Conservation (phyloP, 2,888 invertebrate species). For the Cataglyphis rosenhaueri region DNA sequence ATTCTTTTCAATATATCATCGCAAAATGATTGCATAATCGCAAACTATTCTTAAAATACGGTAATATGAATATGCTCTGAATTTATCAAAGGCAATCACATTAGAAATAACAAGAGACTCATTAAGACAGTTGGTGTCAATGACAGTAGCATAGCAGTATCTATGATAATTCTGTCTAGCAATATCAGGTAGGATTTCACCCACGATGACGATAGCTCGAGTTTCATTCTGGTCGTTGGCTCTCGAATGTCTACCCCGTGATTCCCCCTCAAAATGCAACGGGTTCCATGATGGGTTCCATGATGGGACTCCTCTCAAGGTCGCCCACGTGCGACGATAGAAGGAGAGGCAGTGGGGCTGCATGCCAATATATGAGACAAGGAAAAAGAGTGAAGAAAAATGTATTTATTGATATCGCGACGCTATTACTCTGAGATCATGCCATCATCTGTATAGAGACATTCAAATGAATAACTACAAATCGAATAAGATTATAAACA, state of each 20-base stretch:
- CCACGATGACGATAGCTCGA: conserved; percentile 55
- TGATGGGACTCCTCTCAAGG: conserved; percentile 47
- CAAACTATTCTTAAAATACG: not conserved
- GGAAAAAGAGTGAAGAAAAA: not conserved
- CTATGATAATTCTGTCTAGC: conserved; percentile 18
- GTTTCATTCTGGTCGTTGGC: conserved; percentile 55
- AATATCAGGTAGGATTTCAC: conserved; percentile 35
- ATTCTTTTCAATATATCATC: not conserved
- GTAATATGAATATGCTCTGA: conserved; percentile 2
- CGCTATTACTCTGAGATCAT: not conserved
- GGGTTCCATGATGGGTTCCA: conserved; percentile 49
- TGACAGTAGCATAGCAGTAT: conserved; percentile 36
- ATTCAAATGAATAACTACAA: not conserved
- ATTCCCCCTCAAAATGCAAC: conserved; percentile 60
- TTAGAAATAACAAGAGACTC: not conserved
- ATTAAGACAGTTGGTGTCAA: conserved; percentile 6
- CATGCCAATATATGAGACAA: not conserved
- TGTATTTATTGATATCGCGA: not conserved
- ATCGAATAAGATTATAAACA: not conserved
- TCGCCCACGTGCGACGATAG: conserved; percentile 52
- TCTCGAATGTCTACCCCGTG: conserved; percentile 43
- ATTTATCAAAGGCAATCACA: conserved; percentile 15
- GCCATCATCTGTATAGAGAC: not conserved
- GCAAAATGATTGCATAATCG: not conserved
- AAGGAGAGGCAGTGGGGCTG: conserved; percentile 17